Conservation (phyloP, 2,113 vertebrate genomes). For the Aplodontia rufa region DNA sequence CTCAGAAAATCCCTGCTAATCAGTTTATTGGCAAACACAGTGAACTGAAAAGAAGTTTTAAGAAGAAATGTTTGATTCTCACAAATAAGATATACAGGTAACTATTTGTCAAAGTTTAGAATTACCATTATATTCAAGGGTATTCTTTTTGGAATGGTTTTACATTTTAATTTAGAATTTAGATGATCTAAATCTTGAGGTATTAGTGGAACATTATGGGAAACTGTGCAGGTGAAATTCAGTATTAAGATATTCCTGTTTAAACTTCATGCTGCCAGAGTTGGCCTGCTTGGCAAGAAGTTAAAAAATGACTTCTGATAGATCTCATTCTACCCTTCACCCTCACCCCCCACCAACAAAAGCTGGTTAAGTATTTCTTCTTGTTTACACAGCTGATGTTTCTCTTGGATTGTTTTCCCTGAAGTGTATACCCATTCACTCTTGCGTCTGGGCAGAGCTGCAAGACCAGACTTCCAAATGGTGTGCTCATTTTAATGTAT, state of each 20-base stretch:
- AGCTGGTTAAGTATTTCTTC: not conserved
- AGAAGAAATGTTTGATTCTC: not conserved
- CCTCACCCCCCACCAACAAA: not conserved
- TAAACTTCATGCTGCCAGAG: not conserved
- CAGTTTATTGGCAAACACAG: not conserved
- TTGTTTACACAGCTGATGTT: not conserved
- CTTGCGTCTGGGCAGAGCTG: fast-evolving
- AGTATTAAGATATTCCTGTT: not conserved
- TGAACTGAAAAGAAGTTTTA: not conserved
- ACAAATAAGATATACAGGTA: not conserved
- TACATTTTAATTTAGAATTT: not conserved
- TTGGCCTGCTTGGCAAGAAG: not conserved
- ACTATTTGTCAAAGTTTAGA: constrained; percentile 24
- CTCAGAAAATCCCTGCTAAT: not conserved
- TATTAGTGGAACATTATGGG: not conserved
- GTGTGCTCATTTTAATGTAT: not conserved
- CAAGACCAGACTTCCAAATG: not conserved
- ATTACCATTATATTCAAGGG: not conserved
- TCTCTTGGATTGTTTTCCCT: not conserved
- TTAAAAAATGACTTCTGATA: not conserved
- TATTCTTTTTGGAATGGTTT: not conserved
- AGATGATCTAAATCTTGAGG: not conserved
- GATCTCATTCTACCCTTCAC: not conserved
- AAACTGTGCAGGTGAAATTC: not conserved
- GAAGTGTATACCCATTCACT: fast-evolving